Conservation (phyloP, 2,113 vertebrate species). For the Neolamprologus fasciatus region DNA sequence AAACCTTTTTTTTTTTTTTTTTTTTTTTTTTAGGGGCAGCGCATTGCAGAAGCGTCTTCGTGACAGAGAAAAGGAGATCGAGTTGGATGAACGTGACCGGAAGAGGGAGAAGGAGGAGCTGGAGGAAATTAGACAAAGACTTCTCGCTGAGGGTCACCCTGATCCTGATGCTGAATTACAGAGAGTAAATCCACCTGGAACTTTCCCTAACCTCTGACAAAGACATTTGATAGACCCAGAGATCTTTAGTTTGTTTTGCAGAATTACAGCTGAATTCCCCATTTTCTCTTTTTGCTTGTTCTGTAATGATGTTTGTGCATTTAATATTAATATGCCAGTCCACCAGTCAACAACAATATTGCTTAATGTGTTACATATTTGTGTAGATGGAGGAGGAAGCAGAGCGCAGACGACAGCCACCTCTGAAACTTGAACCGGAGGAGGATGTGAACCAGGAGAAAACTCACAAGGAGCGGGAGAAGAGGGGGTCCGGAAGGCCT, state of each 20-base stretch:
- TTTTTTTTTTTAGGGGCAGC: constrained; percentile 78
- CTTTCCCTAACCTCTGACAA: not conserved
- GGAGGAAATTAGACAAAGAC: constrained; percentile 94
- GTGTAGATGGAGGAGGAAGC: constrained; percentile 95
- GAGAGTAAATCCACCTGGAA: constrained; percentile 72
- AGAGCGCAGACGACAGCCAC: constrained; percentile 86
- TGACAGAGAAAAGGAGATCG: constrained; percentile 96
- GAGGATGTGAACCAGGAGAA: constrained; percentile 80
- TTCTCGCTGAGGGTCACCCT: constrained; percentile 94
- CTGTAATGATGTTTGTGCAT: not conserved
- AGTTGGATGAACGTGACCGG: constrained; percentile 91
- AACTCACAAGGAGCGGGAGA: constrained; percentile 65
- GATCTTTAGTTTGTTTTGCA: not conserved
- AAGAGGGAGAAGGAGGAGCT: constrained; percentile 96
- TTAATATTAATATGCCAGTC: not conserved
- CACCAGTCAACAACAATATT: not conserved
- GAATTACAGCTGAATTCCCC: not conserved
- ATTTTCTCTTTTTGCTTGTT: not conserved
- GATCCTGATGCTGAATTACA: constrained; percentile 96
- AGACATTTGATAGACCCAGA: not conserved
- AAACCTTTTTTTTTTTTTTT: not conserved
- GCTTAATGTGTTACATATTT: not conserved
- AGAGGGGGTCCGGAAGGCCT: constrained; percentile 63
- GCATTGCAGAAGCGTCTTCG: constrained; percentile 94
- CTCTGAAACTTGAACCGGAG: constrained; percentile 86